Percentiles rank a stretch among this genome's conserved stretches.
Evolutionary conservation across 1,140 invertebrate genomes (phyloP).

Genomic region (Cyclargus thomasi): DNA sequence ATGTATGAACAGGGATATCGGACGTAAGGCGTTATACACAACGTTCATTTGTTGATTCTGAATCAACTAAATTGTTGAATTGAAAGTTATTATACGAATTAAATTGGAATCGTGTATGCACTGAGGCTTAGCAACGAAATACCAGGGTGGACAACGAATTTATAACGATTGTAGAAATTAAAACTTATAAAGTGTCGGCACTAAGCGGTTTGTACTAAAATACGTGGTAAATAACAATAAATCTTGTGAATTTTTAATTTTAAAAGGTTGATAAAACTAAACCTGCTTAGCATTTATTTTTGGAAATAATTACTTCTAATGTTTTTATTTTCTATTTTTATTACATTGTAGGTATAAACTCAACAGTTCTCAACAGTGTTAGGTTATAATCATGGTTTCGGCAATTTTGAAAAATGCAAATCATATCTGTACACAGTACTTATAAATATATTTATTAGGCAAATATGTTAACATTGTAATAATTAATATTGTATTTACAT

Average conservation of each 20-base stretch:
- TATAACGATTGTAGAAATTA: not conserved
- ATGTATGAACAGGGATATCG: not conserved
- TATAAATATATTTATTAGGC: no score
- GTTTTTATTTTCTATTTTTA: no score
- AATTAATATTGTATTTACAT: not conserved
- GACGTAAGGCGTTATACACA: not conserved
- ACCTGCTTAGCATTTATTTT: no score
- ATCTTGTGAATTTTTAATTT: no score
- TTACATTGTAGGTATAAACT: no score
- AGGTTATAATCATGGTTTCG: no score
- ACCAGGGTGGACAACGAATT: not conserved
- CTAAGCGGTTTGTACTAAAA: not conserved
- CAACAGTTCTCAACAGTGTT: no score
- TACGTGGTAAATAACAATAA: no score
- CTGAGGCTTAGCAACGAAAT: not conserved
- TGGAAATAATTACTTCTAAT: no score
- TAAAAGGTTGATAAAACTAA: no score
- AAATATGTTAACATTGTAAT: not conserved
- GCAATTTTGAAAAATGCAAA: no score
- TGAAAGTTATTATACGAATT: not conserved
- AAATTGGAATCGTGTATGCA: not conserved
- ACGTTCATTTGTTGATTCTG: not conserved
- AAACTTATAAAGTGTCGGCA: not conserved
- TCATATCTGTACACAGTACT: not conserved
- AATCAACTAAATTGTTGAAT: not conserved